Percentiles rank a stretch among this genome's conserved stretches.
These are phyloP conservation scores for Apis florea DNA, from an alignment of 1,140 invertebrate genomes.

Conservation along the genomic window DNA sequence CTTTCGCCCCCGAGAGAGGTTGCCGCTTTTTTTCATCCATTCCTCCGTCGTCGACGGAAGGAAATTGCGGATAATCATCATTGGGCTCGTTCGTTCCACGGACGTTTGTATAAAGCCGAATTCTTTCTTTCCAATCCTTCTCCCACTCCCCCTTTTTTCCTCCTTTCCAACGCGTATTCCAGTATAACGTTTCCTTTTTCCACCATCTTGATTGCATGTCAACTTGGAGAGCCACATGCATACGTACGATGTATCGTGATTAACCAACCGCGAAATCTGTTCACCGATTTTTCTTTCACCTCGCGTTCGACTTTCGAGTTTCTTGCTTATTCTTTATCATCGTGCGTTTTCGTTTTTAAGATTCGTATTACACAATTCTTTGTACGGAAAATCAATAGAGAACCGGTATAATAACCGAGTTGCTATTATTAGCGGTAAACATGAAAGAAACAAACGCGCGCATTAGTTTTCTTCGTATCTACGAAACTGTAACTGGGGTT, in stretches of 20 bases:
- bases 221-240: not conserved
- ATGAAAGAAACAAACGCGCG: slow-evolving; percentile 47
- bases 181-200: not conserved
- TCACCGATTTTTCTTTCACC: slow-evolving; percentile 38
- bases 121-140: slow-evolving; percentile 50
- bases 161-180: too few relatives aligned
- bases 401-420: slow-evolving; percentile 46
- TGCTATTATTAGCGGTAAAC: slow-evolving; percentile 60
- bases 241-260: slow-evolving; percentile 43
- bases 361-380: slow-evolving; percentile 40
- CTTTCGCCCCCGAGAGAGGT: not conserved
- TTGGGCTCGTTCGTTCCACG: slow-evolving; percentile 25
- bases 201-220: slow-evolving; percentile 10
- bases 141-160: too few relatives aligned
- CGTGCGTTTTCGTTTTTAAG: slow-evolving; percentile 28
- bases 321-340: not conserved
- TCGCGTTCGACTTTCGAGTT: not conserved
- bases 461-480: slow-evolving; percentile 12
- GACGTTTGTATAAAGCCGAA: slow-evolving; percentile 40
- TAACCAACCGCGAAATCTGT: slow-evolving; percentile 46
- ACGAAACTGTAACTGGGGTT: not conserved
- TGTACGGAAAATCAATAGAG: slow-evolving; percentile 55
- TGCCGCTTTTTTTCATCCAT: slow-evolving; percentile 17
- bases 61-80: slow-evolving; percentile 55
- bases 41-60: slow-evolving; percentile 33